These are phyloP conservation scores for Zaprionus tsacasi DNA, from an alignment of 1,140 invertebrate species.

Conservation along the genomic window DNA sequence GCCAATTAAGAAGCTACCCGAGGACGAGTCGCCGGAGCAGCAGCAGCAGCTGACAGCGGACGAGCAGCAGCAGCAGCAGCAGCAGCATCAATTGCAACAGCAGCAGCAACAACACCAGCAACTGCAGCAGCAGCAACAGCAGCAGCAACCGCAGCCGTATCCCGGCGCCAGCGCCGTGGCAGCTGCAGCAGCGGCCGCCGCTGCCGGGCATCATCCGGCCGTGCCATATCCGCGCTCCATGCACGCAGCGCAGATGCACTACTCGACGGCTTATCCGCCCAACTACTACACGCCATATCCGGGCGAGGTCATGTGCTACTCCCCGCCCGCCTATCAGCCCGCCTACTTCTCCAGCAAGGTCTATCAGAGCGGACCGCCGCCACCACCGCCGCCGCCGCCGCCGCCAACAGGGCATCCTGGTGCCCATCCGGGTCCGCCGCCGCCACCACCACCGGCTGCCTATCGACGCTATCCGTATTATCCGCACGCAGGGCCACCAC, in stretches of 20 bases:
- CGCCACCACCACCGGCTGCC: slow-evolving; percentile 73
- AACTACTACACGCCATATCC: slow-evolving; percentile 85
- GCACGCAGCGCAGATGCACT: slow-evolving; percentile 83
- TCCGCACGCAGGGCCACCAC: slow-evolving; percentile 68
- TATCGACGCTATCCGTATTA: slow-evolving; percentile 71
- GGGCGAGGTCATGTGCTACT: slow-evolving; percentile 86
- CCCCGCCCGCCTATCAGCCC: slow-evolving; percentile 85
- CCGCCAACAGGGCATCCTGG: slow-evolving; percentile 76
- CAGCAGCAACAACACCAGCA: slow-evolving; percentile 51
- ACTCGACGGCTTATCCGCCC: slow-evolving; percentile 84
- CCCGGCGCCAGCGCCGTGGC: slow-evolving; percentile 84
- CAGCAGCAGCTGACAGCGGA: slow-evolving; percentile 24
- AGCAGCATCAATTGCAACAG: slow-evolving; percentile 28
- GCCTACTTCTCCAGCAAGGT: slow-evolving; percentile 80
- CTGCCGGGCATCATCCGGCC: slow-evolving; percentile 82
- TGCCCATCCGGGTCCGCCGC: slow-evolving; percentile 72
- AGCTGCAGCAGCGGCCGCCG: slow-evolving; percentile 83
- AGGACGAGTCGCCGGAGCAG: slow-evolving; percentile 33
- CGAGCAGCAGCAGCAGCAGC: slow-evolving; percentile 41
- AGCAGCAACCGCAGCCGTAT: slow-evolving; percentile 84
- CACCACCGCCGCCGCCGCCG: slow-evolving; percentile 71
- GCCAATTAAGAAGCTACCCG: slow-evolving; percentile 39
- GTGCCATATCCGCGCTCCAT: slow-evolving; percentile 82
- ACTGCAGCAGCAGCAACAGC: slow-evolving; percentile 55
- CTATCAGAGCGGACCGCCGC: slow-evolving; percentile 81